These are phyloP conservation scores for Parazoanthus atlanticus DNA, from an alignment of 92 coral and sea anemone genomes.

Conservation along the genomic window DNA sequence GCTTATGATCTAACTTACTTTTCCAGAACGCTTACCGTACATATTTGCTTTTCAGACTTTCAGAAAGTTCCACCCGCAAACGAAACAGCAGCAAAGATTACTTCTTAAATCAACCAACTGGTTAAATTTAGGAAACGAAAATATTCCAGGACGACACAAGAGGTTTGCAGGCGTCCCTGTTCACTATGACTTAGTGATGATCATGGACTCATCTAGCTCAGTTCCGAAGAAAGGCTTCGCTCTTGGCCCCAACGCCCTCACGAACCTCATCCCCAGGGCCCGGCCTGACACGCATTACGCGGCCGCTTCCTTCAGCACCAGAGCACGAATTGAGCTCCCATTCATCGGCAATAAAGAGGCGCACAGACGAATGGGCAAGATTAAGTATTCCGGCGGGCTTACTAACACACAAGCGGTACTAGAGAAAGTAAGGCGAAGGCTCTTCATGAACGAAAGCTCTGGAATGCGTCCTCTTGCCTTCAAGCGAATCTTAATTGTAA, in stretches of 20 bases:
- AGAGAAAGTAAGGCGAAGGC: slow-evolving; percentile 47
- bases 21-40: no score
- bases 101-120: slow-evolving; percentile 30
- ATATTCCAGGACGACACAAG: background rate
- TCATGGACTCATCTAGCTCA: slow-evolving; percentile 73
- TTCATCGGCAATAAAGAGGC: slow-evolving; percentile 55
- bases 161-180: slow-evolving; percentile 24
- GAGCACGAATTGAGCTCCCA: slow-evolving; percentile 46
- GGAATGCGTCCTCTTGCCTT: slow-evolving; percentile 60
- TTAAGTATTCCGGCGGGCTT: slow-evolving; percentile 67
- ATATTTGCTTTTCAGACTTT: slow-evolving; percentile 9
- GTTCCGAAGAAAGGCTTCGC: slow-evolving; percentile 58
- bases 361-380: slow-evolving; percentile 42
- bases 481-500: slow-evolving; percentile 64
- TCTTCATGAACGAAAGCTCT: slow-evolving; percentile 26
- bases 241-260: slow-evolving; percentile 59
- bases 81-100: slow-evolving; percentile 55
- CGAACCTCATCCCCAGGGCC: slow-evolving; percentile 53
- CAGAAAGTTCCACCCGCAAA: slow-evolving; percentile 52
- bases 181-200: slow-evolving; percentile 62
- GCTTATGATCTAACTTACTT: no score
- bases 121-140: slow-evolving; percentile 46
- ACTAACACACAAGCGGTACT: slow-evolving; percentile 77
- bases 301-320: slow-evolving; percentile 62
- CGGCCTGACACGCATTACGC: slow-evolving; percentile 56